Evolutionary conservation across 2,797 vertebrate genomes (phyloP).

Genomic region (Botia kubotai): DNA sequence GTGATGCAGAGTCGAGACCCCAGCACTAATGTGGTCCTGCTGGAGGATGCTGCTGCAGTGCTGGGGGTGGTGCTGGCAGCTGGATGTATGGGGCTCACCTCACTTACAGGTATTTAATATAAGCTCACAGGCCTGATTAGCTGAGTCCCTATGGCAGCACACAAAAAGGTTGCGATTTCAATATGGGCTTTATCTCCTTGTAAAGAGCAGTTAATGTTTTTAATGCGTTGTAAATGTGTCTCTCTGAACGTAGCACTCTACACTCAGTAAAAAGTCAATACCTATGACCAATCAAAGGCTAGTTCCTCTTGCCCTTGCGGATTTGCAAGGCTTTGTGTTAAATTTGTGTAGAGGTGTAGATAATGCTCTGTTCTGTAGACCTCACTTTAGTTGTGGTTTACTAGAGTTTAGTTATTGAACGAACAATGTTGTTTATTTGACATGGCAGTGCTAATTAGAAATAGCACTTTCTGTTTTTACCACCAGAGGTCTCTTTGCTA

Average conservation of each 20-base stretch:
- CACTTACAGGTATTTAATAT: slow-evolving; percentile 87
- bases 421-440: slow-evolving; percentile 12
- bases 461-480: background rate
- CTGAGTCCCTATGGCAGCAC: background rate
- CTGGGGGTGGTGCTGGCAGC: slow-evolving; percentile 90
- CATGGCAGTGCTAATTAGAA: background rate
- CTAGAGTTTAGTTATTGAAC: slow-evolving; percentile 25
- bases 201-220: slow-evolving; percentile 18
- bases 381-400: slow-evolving; percentile 7
- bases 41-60: slow-evolving; percentile 96
- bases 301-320: background rate
- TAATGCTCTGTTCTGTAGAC: slow-evolving; percentile 14
- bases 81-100: slow-evolving; percentile 95
- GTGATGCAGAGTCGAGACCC: slow-evolving; percentile 96
- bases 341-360: slow-evolving; percentile 19
- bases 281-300: background rate
- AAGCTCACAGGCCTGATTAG: background rate
- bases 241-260: background rate
- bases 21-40: slow-evolving; percentile 94
- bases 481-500: slow-evolving; percentile 21
- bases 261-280: slow-evolving; percentile 11
- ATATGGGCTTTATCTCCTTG: slow-evolving; percentile 14
- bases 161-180: background rate
- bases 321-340: slow-evolving; percentile 6
- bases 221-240: slow-evolving; percentile 14